Percentiles rank a stretch among this genome's conserved stretches.
Conservation (phyloP, 2,888 invertebrate species). For the Sisyra terminalis region DNA sequence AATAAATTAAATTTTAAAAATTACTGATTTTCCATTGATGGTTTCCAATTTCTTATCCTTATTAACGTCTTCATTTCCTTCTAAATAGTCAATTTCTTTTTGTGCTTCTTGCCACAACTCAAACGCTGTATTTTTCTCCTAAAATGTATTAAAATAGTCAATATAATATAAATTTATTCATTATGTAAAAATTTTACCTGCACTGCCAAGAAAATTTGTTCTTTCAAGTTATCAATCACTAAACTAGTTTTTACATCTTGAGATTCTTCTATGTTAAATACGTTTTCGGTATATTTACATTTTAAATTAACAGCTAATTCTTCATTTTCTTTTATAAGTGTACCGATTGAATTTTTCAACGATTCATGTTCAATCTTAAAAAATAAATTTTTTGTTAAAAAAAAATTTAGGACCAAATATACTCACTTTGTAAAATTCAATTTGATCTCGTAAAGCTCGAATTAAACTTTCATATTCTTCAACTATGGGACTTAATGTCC, state of each 20-base stretch:
- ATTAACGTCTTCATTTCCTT: constrained; percentile 18
- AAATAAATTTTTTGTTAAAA: neutral
- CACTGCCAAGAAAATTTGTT: constrained; percentile 23
- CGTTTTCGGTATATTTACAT: constrained; percentile 11
- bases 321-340: constrained; percentile 23
- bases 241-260: constrained; percentile 12
- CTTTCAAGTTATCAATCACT: constrained; percentile 22
- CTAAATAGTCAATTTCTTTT: constrained; percentile 45
- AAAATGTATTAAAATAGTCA: no score
- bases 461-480: constrained; percentile 18
- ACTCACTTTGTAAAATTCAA: constrained; percentile 33
- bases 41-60: no score
- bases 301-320: constrained; percentile 17
- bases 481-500: constrained; percentile 14
- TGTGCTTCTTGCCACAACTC: constrained; percentile 50
- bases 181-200: constrained; percentile 17
- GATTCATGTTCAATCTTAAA: constrained; percentile 21
- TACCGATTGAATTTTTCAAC: constrained; percentile 19
- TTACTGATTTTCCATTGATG: no score
- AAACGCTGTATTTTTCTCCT: constrained; percentile 49
- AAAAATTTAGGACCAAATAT: no score
- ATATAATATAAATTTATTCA: no score
- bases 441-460: constrained; percentile 29
- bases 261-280: constrained; percentile 12
- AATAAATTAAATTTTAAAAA: no score